phyloP scores from a whole-genome alignment of 1,140 invertebrate genomes.

The Pseudomyrmex dendroicus region DNA sequence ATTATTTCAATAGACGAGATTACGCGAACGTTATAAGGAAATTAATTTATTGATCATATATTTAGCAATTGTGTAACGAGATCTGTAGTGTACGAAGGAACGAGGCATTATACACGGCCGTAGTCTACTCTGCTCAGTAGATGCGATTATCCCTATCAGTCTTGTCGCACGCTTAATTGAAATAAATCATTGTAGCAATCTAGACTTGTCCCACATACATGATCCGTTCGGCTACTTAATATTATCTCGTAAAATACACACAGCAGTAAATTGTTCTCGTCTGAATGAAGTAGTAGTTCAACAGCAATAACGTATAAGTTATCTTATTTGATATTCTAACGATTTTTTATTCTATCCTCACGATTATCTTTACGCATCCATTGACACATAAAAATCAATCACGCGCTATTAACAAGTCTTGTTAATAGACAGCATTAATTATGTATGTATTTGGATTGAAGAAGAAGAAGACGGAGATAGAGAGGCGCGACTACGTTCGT shows the following conservation, averaged over 20 bases:
- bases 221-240: conserved; percentile 49
- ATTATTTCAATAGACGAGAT: conserved; percentile 32
- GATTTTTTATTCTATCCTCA: conserved; percentile 18
- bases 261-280: not conserved
- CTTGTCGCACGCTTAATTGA: conserved; percentile 52
- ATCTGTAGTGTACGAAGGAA: conserved; percentile 14
- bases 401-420: conserved; percentile 61
- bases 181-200: conserved; percentile 53
- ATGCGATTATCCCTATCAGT: conserved; percentile 54
- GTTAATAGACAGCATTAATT: conserved; percentile 70
- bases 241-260: conserved; percentile 28
- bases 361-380: not conserved
- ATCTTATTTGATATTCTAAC: conserved; percentile 3
- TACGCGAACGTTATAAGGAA: conserved; percentile 2
- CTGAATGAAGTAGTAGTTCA: not conserved
- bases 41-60: conserved; percentile 22
- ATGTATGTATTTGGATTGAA: conserved; percentile 65
- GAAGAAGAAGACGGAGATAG: conserved; percentile 24
- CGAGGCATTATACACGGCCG: conserved; percentile 31
- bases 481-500: conserved; percentile 9
- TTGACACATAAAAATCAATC: conserved; percentile 49
- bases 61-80: conserved; percentile 2
- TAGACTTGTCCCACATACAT: conserved; percentile 54
- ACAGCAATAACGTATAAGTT: conserved; percentile 2
- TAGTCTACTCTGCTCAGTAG: conserved; percentile 26